These are phyloP conservation scores for Erannis defoliaria DNA, from an alignment of 2,888 invertebrate species.

Conservation along the genomic window DNA sequence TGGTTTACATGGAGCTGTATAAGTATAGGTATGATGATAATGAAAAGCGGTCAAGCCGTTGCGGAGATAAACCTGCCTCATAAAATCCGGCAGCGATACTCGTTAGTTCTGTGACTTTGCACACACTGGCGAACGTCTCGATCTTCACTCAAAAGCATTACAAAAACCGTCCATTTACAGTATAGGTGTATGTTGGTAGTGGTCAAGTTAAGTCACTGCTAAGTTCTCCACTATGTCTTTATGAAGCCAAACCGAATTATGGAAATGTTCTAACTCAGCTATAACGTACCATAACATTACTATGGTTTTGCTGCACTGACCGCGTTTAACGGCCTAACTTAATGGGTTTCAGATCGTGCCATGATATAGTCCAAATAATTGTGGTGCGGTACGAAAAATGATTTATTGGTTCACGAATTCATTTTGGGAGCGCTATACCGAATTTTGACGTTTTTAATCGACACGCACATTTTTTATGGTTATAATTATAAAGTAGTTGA, in stretches of 20 bases:
- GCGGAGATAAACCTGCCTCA: too few relatives aligned
- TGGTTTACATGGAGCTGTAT: too few relatives aligned
- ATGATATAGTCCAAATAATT: slow-evolving; percentile 27
- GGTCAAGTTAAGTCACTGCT: slow-evolving; percentile 10
- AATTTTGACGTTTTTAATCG: slow-evolving; percentile 5
- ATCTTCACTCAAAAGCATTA: too few relatives aligned
- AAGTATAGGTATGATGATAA: too few relatives aligned
- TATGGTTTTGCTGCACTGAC: slow-evolving; percentile 48
- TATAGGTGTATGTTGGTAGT: too few relatives aligned
- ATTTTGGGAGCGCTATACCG: slow-evolving; percentile 18
- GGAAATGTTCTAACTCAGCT: slow-evolving; percentile 55
- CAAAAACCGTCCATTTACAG: too few relatives aligned
- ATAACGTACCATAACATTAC: neutral
- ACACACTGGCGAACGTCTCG: too few relatives aligned
- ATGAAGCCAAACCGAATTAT: slow-evolving; percentile 55
- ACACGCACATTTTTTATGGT: neutral
- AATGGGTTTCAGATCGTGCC: slow-evolving; percentile 33
- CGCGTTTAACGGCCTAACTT: slow-evolving; percentile 42
- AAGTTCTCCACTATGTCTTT: neutral
- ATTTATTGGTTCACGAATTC: slow-evolving; percentile 19
- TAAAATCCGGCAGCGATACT: too few relatives aligned
- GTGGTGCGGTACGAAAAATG: slow-evolving; percentile 12
- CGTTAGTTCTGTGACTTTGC: too few relatives aligned
- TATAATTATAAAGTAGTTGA: neutral
- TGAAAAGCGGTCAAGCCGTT: too few relatives aligned